phyloP scores from a whole-genome alignment of 2,113 vertebrate genomes.

The Donacobius atricapilla region DNA sequence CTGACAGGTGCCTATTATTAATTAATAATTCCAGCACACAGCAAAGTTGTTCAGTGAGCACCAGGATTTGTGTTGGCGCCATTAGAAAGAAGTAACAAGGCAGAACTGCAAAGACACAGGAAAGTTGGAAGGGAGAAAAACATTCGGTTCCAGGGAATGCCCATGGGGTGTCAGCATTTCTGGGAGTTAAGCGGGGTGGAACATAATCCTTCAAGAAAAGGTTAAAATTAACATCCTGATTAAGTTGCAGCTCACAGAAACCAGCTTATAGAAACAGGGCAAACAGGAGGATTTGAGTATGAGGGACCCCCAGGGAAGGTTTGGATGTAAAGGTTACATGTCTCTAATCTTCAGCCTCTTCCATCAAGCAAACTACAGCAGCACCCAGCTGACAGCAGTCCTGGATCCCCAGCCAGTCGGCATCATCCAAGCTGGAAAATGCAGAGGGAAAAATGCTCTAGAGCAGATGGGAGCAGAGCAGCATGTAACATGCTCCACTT shows the following conservation, averaged over 20 bases:
- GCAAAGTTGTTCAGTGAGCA: not conserved
- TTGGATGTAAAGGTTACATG: not conserved
- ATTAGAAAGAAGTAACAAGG: not conserved
- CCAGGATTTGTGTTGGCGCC: not conserved
- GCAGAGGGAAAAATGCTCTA: not conserved
- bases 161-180: not conserved
- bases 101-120: not conserved
- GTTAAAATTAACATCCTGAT: constrained; percentile 49
- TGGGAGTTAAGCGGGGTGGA: not conserved
- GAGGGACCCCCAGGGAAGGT: not conserved
- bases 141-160: not conserved
- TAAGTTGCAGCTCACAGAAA: not conserved
- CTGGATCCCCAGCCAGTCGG: not conserved
- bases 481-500: not conserved
- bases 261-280: not conserved
- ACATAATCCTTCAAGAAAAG: constrained; percentile 11
- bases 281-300: not conserved
- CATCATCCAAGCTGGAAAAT: not conserved
- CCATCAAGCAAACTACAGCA: not conserved
- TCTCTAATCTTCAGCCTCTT: not conserved
- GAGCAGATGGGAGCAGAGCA: constrained; percentile 17
- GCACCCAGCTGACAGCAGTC: not conserved
- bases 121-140: not conserved
- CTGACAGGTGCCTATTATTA: not conserved
- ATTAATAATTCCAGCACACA: not conserved